A percentile compares a stretch with the other conserved stretches of the same genome.
Evolutionary conservation across 1,140 invertebrate species (phyloP).

Genomic region (Atopsyche davidsoni): DNA sequence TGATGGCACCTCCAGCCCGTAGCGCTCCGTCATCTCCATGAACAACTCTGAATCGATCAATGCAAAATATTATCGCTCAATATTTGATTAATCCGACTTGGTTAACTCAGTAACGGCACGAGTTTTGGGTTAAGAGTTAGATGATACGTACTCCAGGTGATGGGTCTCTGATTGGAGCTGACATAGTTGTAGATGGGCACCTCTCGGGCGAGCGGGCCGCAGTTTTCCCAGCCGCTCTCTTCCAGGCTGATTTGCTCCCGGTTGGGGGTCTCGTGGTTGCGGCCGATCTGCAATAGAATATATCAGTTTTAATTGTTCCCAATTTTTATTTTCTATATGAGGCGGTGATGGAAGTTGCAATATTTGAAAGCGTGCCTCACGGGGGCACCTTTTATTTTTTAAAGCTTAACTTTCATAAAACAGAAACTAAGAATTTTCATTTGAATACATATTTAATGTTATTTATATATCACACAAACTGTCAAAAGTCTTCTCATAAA

Average conservation of each 20-base stretch:
- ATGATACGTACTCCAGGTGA: slow-evolving; percentile 49
- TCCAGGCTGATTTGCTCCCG: slow-evolving; percentile 14
- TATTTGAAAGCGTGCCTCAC: no score
- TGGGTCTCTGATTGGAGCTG: slow-evolving; percentile 50
- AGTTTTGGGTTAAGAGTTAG: no score
- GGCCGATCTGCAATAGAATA: slow-evolving; percentile 21
- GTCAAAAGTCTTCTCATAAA: background rate
- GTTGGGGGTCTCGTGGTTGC: slow-evolving; percentile 16
- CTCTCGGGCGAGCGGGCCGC: slow-evolving; percentile 32
- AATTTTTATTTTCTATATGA: background rate
- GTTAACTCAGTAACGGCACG: no score
- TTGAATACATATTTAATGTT: background rate
- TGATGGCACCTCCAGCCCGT: slow-evolving; percentile 41
- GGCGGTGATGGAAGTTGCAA: no score
- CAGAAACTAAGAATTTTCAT: background rate
- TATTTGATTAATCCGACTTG: no score
- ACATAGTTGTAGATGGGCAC: slow-evolving; percentile 55
- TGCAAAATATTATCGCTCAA: no score
- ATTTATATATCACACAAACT: background rate
- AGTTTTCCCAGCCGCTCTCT: slow-evolving; percentile 7
- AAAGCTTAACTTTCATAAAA: no score
- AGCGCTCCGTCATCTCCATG: slow-evolving; percentile 42
- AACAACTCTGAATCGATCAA: slow-evolving; percentile 37
- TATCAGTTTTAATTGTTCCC: no score
- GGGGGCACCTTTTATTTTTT: no score